phyloP scores from a whole-genome alignment of 53 echinoderm and acorn worm genomes.

The Arbacia lixula region DNA sequence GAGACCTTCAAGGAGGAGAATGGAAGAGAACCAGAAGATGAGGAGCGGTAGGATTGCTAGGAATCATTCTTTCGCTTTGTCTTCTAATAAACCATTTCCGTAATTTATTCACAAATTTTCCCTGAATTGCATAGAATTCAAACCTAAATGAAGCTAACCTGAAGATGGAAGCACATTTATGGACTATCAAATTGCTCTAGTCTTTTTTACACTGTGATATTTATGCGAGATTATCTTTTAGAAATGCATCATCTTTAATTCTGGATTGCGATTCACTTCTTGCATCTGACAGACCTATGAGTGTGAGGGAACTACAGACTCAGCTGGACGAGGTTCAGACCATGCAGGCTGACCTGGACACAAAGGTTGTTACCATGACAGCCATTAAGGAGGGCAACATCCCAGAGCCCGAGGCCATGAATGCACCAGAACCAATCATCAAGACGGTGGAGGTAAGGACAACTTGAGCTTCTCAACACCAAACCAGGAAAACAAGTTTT shows the following conservation, averaged over 20 bases:
- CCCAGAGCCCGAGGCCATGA: slow-evolving; percentile 72
- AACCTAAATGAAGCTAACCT: too few species aligned
- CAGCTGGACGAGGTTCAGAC: slow-evolving; percentile 82
- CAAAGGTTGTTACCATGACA: slow-evolving; percentile 65
- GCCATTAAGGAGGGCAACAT: slow-evolving; percentile 89
- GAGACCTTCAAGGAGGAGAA: slow-evolving; percentile 78
- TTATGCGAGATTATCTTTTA: too few species aligned
- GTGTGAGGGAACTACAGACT: slow-evolving; percentile 74
- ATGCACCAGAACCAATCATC: slow-evolving; percentile 80
- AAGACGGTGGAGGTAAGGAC: slow-evolving; percentile 87
- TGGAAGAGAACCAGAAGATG: slow-evolving; percentile 80
- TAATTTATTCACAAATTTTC: neutral
- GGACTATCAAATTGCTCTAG: too few species aligned
- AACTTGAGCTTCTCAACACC: too few species aligned
- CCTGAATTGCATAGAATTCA: too few species aligned
- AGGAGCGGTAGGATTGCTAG: slow-evolving; percentile 65
- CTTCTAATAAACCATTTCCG: neutral
- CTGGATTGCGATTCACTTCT: neutral
- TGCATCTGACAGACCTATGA: slow-evolving; percentile 68
- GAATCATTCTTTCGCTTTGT: neutral
- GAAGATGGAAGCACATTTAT: too few species aligned
- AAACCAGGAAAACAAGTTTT: too few species aligned
- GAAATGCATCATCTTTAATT: neutral
- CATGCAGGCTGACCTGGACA: slow-evolving; percentile 70
- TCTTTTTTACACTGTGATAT: too few species aligned